Conservation (phyloP, 2,113 vertebrate genomes). For the Ciconia boyciana region DNA sequence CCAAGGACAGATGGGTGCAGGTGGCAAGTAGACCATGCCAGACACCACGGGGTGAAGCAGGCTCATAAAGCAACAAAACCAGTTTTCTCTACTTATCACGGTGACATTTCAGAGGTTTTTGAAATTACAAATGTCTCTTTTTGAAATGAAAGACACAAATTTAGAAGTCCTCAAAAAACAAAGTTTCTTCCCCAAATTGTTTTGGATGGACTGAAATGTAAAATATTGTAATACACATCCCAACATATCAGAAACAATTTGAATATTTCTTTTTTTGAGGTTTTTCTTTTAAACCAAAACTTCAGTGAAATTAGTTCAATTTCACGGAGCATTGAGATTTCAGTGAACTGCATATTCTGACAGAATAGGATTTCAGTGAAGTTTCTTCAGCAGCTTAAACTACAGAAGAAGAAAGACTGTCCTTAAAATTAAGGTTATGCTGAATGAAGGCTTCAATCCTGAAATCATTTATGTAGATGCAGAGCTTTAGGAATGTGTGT, state of each 20-base stretch:
- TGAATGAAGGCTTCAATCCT: neutral
- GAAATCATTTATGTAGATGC: neutral
- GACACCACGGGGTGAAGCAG: neutral
- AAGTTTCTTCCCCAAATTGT: neutral
- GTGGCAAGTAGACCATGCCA: conserved; percentile 18
- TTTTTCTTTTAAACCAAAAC: neutral
- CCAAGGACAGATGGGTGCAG: conserved; percentile 43
- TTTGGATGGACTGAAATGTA: neutral
- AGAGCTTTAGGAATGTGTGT: neutral
- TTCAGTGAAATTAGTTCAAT: neutral
- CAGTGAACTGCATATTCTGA: neutral
- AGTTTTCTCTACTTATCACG: neutral
- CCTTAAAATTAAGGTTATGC: neutral
- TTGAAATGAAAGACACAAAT: neutral
- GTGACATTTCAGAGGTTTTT: neutral
- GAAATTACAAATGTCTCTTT: neutral
- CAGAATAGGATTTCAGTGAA: neutral
- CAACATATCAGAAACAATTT: neutral
- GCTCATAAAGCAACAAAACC: neutral
- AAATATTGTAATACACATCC: neutral
- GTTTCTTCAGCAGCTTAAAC: neutral
- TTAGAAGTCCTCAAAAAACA: neutral
- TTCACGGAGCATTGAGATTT: neutral
- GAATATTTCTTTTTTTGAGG: neutral
- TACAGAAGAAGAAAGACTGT: neutral